Conservation (phyloP, 2,113 vertebrate genomes). For the Heteronetta atricapilla region DNA sequence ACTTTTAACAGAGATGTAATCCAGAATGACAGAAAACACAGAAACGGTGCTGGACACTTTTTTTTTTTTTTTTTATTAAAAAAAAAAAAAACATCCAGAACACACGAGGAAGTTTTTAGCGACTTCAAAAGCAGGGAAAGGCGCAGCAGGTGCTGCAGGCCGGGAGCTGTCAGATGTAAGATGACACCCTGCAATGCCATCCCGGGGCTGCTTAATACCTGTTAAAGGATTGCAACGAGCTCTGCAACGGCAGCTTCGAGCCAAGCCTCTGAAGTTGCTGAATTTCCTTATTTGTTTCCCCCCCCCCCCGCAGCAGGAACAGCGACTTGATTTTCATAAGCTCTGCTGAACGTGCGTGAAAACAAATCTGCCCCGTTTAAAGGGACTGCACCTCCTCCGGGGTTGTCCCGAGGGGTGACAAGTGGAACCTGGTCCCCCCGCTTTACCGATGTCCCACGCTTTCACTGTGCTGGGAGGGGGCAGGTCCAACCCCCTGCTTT, state of each 20-base stretch:
- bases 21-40: background rate
- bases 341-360: background rate
- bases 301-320: background rate
- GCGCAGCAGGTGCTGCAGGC: background rate
- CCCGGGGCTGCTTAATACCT: background rate
- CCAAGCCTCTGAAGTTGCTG: background rate
- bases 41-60: background rate
- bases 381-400: background rate
- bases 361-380: background rate
- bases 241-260: background rate
- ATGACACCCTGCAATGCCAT: background rate
- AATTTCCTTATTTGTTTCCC: background rate
- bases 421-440: background rate
- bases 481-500: background rate
- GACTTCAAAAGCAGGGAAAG: background rate
- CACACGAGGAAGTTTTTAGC: background rate
- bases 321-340: constrained; percentile 26
- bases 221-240: background rate
- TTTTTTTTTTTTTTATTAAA: no score
- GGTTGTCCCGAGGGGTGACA: background rate
- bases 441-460: background rate
- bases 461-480: background rate
- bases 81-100: background rate
- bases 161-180: background rate
- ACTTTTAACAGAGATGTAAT: background rate